These are phyloP conservation scores for Drosophila cognata DNA, from an alignment of 2,888 invertebrate genomes.

Conservation along the genomic window DNA sequence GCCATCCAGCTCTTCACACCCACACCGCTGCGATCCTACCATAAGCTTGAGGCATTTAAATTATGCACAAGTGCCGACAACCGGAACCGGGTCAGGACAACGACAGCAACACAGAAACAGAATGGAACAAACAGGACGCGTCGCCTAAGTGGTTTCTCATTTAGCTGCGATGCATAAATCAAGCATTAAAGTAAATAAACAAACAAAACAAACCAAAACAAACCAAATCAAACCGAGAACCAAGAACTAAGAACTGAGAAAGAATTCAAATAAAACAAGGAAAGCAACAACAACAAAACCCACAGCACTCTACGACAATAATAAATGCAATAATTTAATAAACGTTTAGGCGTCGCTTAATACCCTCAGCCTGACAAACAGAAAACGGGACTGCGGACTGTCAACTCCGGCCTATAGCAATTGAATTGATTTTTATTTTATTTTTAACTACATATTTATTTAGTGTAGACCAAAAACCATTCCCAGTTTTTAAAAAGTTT, in stretches of 20 bases:
- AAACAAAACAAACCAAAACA: constrained; percentile 39
- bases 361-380: neutral
- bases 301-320: constrained; percentile 16
- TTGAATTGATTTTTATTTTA: neutral
- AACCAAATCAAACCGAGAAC: constrained; percentile 10
- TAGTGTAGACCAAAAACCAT: neutral
- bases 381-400: neutral
- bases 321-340: constrained; percentile 9
- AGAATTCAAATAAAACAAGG: constrained; percentile 6
- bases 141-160: constrained; percentile 72
- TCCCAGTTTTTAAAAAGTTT: neutral
- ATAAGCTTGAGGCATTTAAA: constrained; percentile 55
- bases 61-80: constrained; percentile 64
- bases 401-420: neutral
- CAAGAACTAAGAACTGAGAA: constrained; percentile 5
- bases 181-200: constrained; percentile 67
- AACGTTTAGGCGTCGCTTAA: neutral
- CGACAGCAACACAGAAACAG: constrained; percentile 19
- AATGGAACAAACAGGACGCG: constrained; percentile 44
- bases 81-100: constrained; percentile 58
- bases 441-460: neutral
- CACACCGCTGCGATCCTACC: neutral
- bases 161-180: constrained; percentile 71
- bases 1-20: neutral
- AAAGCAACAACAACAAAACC: constrained; percentile 8